phyloP scores from a whole-genome alignment of 2,113 vertebrate genomes.

The Apteryx owenii region DNA sequence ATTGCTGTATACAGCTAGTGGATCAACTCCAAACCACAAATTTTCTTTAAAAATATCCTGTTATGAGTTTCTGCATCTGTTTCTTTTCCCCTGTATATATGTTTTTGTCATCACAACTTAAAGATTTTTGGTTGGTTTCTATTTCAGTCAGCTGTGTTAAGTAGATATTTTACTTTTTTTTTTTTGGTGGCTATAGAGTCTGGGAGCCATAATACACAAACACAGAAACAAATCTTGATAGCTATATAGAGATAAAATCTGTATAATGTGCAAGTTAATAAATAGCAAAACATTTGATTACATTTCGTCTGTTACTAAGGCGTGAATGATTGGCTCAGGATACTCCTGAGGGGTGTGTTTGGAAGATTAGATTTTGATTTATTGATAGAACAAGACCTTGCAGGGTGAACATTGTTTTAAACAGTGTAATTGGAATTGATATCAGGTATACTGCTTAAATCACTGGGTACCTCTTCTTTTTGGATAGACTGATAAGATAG shows the following conservation, averaged over 20 bases:
- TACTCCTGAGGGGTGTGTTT: neutral
- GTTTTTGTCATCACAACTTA: neutral
- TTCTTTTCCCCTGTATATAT: fast-evolving
- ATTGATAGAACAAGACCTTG: neutral
- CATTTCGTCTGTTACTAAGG: neutral
- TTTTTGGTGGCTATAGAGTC: neutral
- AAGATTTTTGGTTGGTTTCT: neutral
- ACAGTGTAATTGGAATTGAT: neutral
- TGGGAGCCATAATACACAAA: fast-evolving
- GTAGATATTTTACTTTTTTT: neutral
- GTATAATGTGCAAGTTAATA: neutral
- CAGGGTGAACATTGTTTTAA: neutral
- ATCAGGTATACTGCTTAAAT: neutral
- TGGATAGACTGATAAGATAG: neutral
- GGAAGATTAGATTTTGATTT: neutral
- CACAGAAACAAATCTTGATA: neutral
- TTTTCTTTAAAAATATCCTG: neutral
- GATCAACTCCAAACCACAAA: neutral
- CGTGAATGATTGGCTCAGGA: neutral
- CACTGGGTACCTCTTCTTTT: neutral
- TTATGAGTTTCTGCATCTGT: neutral
- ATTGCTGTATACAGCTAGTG: neutral
- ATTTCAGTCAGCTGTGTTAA: neutral
- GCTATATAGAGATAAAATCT: neutral
- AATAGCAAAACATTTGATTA: neutral